phyloP scores from a whole-genome alignment of 2,797 vertebrate species.

The Rhinatrema bivittatum region DNA sequence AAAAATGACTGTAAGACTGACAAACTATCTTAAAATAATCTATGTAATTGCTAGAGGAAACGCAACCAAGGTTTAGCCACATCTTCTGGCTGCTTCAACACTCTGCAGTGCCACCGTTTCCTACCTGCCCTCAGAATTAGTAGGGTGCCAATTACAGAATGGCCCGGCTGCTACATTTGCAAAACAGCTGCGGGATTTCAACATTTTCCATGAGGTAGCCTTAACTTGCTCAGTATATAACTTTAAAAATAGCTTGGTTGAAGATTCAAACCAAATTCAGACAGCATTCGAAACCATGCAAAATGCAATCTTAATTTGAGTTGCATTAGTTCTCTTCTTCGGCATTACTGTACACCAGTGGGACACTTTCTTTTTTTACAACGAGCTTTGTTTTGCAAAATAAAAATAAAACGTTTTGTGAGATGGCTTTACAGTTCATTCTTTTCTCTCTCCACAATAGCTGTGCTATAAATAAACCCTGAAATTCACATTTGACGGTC shows the following conservation, averaged over 20 bases:
- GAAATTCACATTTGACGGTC: conserved; percentile 55
- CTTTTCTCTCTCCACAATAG: conserved; percentile 56
- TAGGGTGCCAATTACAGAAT: too few relatives aligned
- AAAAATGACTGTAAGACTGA: too few relatives aligned
- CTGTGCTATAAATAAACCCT: conserved; percentile 62
- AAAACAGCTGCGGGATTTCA: too few relatives aligned
- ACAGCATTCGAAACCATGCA: conserved; percentile 45
- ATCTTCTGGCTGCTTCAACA: too few relatives aligned
- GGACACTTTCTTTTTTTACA: conserved; percentile 54
- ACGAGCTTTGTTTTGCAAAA: conserved; percentile 52
- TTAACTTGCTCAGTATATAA: conserved; percentile 42
- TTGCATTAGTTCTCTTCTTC: conserved; percentile 49
- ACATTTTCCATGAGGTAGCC: too few relatives aligned
- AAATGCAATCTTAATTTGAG: conserved; percentile 43
- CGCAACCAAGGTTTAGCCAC: too few relatives aligned
- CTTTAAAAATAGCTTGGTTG: conserved; percentile 50
- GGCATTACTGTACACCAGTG: conserved; percentile 55
- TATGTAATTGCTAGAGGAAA: too few relatives aligned
- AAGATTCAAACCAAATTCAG: conserved; percentile 48
- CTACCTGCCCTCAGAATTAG: too few relatives aligned
- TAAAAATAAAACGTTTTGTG: conserved; percentile 60
- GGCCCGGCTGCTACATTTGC: too few relatives aligned
- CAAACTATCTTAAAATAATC: too few relatives aligned
- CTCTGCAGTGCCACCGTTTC: too few relatives aligned
- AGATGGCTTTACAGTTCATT: conserved; percentile 62